Evolutionary conservation across 2,888 invertebrate species (phyloP).

Genomic region (Coremacera marginata): DNA sequence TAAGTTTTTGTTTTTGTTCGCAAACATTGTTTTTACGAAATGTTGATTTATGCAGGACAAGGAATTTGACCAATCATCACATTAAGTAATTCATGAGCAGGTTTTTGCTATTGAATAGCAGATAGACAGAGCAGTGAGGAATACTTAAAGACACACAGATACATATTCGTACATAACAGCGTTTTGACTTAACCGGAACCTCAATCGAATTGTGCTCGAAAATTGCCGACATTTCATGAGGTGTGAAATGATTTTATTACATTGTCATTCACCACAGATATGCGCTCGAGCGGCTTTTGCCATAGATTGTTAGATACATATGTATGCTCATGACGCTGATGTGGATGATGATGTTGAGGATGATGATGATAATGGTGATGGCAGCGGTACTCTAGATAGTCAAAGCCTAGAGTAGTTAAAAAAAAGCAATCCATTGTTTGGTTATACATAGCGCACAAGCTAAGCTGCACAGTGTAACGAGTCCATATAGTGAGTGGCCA

Average conservation of each 20-base stretch:
- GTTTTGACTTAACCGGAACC: conserved; percentile 54
- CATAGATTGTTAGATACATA: too few species aligned
- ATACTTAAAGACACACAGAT: not conserved
- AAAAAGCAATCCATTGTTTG: too few species aligned
- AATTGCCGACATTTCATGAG: conserved; percentile 65
- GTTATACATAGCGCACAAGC: too few species aligned
- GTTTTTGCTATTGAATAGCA: conserved; percentile 24
- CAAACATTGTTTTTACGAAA: not conserved
- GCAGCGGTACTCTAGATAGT: too few species aligned
- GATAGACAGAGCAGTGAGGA: not conserved
- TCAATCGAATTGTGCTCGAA: conserved; percentile 63
- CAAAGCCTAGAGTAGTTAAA: too few species aligned
- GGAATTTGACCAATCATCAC: conserved; percentile 39
- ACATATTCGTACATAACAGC: not conserved
- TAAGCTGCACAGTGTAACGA: too few species aligned
- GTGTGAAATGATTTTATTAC: conserved; percentile 64
- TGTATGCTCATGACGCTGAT: too few species aligned
- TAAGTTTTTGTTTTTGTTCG: conserved; percentile 49
- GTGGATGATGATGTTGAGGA: too few species aligned
- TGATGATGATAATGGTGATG: too few species aligned
- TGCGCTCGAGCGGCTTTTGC: too few species aligned
- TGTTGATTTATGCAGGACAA: not conserved
- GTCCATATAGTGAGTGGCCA: too few species aligned
- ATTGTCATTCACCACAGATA: conserved; percentile 58
- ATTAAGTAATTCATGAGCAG: conserved; percentile 62